Base-by-base conservation (phyloP, 2,888 invertebrate genomes). In the Diloba caeruleocephala region DNA sequence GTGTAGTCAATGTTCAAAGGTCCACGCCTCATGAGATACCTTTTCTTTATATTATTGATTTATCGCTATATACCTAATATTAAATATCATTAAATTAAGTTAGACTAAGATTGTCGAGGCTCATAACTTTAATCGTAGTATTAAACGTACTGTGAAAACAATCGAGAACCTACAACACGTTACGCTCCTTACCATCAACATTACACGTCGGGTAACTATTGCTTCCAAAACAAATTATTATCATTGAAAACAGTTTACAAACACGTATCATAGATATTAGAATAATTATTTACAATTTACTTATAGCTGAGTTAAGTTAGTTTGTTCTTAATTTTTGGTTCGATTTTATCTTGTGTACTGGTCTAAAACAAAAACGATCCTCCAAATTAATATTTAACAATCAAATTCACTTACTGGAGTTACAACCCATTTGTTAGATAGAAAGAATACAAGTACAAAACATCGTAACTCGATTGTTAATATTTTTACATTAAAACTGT, bases 201-300 rank as follows among this genome's bases (percentile, higher is more conserved):
- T 57, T 60, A 74, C 71, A 65, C 61, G 50, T 64, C 58, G 54
- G 56, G 49, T 72, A 72, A 72, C 76, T 78, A 76, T 76, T 63
- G 65, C 74, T 74, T 58, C 71, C 74, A 82, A 84, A 83, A 75
- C 64, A 79, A 79, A 72, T 49, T 43, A 43, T 49, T 70, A 76
- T 78, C 81, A 86, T 82, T 87, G 81, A 87, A 87, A 85, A 87
- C 84, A 79, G 82, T 87, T 87, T 90, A 90, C 72, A 87, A 88
- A 88, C 89, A 89, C 85, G 83, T 85, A 86, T 84, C 78, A 76
- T 87, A 85, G 77, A 85, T 81, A 81, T 82, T 81, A 83, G 70
- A 82, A 80, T 88, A 84, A 86, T 54, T 90, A 91, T 91, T 88
- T 91, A 91, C 91, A 91, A 82, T 82, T 84, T 76, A 74, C 84